phyloP scores from a whole-genome alignment of 2,888 invertebrate species.

The Melanotus villosus region DNA sequence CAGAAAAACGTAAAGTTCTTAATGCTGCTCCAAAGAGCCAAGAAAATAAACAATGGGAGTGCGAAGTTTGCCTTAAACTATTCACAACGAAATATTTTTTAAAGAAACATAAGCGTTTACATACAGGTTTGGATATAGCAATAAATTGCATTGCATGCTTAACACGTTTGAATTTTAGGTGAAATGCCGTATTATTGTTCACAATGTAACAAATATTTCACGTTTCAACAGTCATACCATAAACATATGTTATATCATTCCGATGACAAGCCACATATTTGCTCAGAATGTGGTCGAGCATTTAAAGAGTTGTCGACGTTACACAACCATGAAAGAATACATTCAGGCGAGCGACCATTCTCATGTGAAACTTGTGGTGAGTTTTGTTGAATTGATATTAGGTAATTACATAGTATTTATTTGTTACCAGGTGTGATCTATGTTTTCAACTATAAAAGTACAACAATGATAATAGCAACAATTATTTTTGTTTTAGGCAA shows the following conservation, averaged over 20 bases:
- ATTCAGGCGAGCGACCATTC: conserved; percentile 89
- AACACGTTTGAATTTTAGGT: conserved; percentile 68
- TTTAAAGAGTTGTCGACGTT: conserved; percentile 90
- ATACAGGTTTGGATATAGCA: conserved; percentile 78
- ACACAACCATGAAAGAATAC: conserved; percentile 89
- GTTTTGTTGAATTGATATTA: neutral
- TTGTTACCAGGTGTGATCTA: neutral
- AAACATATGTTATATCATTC: conserved; percentile 91
- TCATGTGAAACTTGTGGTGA: conserved; percentile 90
- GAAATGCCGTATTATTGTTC: conserved; percentile 90
- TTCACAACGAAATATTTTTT: conserved; percentile 92
- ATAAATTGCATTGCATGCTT: neutral
- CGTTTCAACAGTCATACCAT: conserved; percentile 92
- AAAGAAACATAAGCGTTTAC: conserved; percentile 89
- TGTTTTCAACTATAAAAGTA: too few relatives aligned
- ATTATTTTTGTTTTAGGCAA: conserved; percentile 80
- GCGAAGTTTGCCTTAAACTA: conserved; percentile 86
- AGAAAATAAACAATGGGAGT: conserved; percentile 88
- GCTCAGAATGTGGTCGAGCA: conserved; percentile 83
- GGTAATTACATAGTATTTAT: too few relatives aligned
- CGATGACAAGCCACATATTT: conserved; percentile 85
- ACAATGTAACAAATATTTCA: conserved; percentile 88
- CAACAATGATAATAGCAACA: too few relatives aligned
- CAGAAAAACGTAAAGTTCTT: conserved; percentile 22
- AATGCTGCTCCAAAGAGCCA: conserved; percentile 59